phyloP scores from a whole-genome alignment of 2,113 vertebrate genomes.

The Microtus oregoni region DNA sequence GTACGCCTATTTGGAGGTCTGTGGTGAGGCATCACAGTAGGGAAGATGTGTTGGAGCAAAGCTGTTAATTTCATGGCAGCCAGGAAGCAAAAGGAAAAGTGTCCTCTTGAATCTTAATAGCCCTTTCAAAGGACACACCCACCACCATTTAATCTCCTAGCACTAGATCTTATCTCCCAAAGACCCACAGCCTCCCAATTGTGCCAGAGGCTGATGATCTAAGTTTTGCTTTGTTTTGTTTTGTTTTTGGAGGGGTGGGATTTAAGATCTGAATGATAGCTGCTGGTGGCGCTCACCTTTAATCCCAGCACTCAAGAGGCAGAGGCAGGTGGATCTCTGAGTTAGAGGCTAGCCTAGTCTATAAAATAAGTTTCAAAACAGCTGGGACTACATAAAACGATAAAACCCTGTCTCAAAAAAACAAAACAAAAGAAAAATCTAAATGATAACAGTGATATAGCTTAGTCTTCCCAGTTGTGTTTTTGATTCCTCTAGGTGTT shows the following conservation, averaged over 20 bases:
- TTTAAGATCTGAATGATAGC: not conserved
- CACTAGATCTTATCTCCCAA: not conserved
- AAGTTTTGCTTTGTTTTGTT: not conserved
- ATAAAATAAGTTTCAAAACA: not conserved
- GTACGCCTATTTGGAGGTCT: not conserved
- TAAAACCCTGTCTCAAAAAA: not conserved
- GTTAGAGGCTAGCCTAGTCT: not conserved
- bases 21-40: too few species aligned
- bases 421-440: not conserved
- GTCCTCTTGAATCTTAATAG: not conserved
- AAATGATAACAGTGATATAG: not conserved
- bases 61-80: not conserved
- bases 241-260: not conserved
- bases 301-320: not conserved
- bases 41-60: not conserved
- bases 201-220: not conserved
- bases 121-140: not conserved
- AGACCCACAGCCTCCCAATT: not conserved
- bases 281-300: not conserved
- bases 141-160: not conserved
- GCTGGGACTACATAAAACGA: not conserved
- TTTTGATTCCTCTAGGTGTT: conserved; percentile 1
- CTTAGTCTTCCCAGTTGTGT: not conserved
- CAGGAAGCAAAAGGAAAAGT: not conserved
- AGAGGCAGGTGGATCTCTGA: not conserved